Percentiles rank a stretch among this genome's conserved stretches.
Conservation (phyloP, 2,888 invertebrate genomes). For the Arenicola marina region DNA sequence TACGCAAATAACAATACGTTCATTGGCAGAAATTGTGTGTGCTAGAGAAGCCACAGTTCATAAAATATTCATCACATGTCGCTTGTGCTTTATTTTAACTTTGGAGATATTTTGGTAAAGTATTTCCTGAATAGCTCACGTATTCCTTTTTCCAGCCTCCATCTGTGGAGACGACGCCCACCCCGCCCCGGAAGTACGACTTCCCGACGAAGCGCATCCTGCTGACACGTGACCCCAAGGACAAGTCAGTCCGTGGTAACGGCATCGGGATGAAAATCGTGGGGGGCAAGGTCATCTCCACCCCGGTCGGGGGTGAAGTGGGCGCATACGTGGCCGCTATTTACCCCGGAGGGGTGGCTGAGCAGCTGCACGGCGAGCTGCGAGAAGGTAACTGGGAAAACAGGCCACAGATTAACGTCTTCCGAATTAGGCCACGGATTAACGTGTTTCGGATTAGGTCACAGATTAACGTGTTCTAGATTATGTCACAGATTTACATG, state of each 20-base stretch:
- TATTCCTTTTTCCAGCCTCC: neutral
- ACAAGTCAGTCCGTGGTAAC: conserved; percentile 65
- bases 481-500: too few species aligned
- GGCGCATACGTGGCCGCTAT: conserved; percentile 68
- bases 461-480: too few species aligned
- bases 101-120: too few species aligned
- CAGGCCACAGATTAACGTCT: neutral
- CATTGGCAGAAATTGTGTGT: too few species aligned
- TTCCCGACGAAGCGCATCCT: conserved; percentile 66
- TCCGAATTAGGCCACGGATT: too few species aligned
- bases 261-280: conserved; percentile 69
- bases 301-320: conserved; percentile 62
- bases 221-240: conserved; percentile 67
- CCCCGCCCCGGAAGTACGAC: conserved; percentile 50
- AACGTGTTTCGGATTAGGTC: too few species aligned
- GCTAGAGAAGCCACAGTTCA: too few species aligned
- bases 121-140: too few species aligned
- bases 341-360: conserved; percentile 65
- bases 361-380: conserved; percentile 66
- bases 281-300: conserved; percentile 67
- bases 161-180: neutral
- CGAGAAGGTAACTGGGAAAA: conserved; percentile 65
- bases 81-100: too few species aligned
- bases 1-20: too few species aligned
- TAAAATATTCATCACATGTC: too few species aligned